phyloP scores from a whole-genome alignment of 2,113 vertebrate genomes.

The Rhombomys opimus region DNA sequence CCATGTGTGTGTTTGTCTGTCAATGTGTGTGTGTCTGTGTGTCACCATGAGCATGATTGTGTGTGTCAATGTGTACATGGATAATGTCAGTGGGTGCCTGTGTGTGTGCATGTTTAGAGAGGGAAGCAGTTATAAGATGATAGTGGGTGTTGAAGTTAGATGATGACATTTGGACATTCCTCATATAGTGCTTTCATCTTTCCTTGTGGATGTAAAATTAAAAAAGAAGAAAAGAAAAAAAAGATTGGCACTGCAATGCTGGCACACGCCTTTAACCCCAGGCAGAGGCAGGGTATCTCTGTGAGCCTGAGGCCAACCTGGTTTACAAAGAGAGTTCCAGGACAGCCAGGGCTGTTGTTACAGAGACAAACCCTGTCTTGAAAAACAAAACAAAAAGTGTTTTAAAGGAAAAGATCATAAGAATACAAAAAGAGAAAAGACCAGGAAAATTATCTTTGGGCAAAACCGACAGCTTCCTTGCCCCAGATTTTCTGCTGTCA shows the following conservation, averaged over 20 bases:
- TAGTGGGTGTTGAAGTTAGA: neutral
- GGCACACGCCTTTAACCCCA: no score
- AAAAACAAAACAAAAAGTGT: no score
- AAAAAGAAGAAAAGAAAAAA: neutral
- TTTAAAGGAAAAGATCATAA: neutral
- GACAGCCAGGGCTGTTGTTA: no score
- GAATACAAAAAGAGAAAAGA: neutral
- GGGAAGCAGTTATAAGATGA: neutral
- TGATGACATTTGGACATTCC: neutral
- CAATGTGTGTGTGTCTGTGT: neutral
- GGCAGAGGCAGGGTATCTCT: no score
- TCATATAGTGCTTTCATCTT: neutral
- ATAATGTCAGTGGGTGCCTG: neutral
- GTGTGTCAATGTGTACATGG: neutral
- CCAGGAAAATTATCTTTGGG: neutral
- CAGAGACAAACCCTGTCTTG: no score
- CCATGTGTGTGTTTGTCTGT: neutral
- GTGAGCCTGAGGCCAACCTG: no score
- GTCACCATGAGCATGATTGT: neutral
- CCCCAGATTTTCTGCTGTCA: neutral
- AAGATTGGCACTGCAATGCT: no score
- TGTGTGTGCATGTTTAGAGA: neutral
- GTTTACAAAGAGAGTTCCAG: no score
- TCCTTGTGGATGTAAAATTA: neutral
- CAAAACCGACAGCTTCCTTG: neutral